These are phyloP conservation scores for Bicyclus anynana DNA, from an alignment of 1,140 invertebrate species.

Conservation along the genomic window DNA sequence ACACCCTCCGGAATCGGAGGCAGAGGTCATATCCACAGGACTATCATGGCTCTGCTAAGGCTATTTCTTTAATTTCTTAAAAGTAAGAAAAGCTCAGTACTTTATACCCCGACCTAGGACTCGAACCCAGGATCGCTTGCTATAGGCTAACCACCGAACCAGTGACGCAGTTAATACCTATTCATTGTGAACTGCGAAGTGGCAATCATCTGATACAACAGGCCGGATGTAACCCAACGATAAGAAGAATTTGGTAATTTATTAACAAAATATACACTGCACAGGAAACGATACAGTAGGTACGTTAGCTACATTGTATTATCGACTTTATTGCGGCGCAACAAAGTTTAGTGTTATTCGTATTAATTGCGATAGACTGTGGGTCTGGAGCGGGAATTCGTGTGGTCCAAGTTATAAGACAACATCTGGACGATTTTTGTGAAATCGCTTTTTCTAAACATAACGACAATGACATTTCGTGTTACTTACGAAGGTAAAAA, in stretches of 20 bases:
- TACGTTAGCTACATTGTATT: conserved; percentile 3
- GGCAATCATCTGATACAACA: not conserved
- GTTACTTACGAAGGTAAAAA: too few species aligned
- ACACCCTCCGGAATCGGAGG: too few species aligned
- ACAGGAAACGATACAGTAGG: conserved; percentile 35
- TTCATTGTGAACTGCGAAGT: not conserved
- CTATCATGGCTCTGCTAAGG: too few species aligned
- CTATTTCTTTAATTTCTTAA: too few species aligned
- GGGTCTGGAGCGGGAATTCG: not conserved
- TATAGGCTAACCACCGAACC: too few species aligned
- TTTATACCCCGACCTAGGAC: too few species aligned
- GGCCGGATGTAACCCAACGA: conserved; percentile 26
- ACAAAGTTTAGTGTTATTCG: conserved; percentile 28
- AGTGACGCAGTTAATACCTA: not conserved
- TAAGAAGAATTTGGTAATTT: conserved; percentile 47
- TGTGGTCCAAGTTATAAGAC: not conserved
- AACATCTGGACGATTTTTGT: not conserved
- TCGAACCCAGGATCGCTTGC: too few species aligned
- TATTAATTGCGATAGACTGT: not conserved
- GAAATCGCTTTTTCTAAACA: too few species aligned
- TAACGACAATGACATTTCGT: too few species aligned
- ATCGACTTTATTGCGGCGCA: conserved; percentile 33
- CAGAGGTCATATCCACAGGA: too few species aligned
- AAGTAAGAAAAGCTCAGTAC: too few species aligned
- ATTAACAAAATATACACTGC: conserved; percentile 43